These are phyloP conservation scores for Agapornis roseicollis DNA, from an alignment of 2,113 vertebrate genomes.

Conservation along the genomic window DNA sequence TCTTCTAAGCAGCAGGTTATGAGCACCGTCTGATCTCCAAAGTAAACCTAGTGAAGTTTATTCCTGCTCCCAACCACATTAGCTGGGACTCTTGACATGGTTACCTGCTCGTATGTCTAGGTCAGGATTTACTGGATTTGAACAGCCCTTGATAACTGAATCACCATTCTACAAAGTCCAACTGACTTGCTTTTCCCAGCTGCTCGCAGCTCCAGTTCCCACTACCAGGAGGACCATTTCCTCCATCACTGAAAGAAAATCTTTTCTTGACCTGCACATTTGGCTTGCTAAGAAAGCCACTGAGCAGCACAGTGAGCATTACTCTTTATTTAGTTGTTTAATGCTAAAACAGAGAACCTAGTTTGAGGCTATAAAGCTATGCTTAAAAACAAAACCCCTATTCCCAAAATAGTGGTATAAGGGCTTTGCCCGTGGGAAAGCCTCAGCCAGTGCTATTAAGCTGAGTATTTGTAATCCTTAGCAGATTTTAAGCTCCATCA, in stretches of 20 bases:
- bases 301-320: background rate
- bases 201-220: background rate
- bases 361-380: background rate
- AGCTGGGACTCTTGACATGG: background rate
- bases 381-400: background rate
- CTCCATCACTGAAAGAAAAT: background rate
- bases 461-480: background rate
- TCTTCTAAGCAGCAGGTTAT: background rate
- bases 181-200: background rate
- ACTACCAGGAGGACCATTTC: background rate
- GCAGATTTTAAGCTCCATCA: background rate
- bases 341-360: background rate
- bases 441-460: background rate
- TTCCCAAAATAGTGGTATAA: background rate
- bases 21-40: background rate
- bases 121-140: background rate
- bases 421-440: background rate
- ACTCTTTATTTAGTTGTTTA: background rate
- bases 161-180: background rate
- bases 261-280: background rate
- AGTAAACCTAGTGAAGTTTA: background rate
- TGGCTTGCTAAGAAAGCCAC: background rate
- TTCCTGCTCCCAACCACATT: background rate
- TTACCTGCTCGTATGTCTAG: background rate
- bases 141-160: background rate